Evolutionary conservation across 2,113 vertebrate genomes (phyloP).

Genomic region (Lepus timidus): DNA sequence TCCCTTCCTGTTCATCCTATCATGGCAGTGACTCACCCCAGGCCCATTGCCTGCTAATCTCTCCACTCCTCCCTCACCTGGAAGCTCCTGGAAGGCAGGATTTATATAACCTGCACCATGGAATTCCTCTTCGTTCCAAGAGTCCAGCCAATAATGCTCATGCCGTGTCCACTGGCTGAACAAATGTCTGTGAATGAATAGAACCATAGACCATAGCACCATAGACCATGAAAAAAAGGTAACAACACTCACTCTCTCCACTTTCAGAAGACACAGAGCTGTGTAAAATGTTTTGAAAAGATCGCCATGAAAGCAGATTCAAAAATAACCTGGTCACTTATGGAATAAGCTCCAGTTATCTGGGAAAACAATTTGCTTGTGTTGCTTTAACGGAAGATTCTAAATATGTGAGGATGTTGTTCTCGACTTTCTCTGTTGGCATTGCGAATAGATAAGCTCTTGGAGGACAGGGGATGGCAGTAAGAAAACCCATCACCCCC

Average conservation of each 20-base stretch:
- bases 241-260: not conserved
- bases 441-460: not conserved
- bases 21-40: not conserved
- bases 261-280: slow-evolving; percentile 23
- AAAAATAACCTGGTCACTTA: slow-evolving; percentile 50
- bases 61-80: not conserved
- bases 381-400: slow-evolving; percentile 34
- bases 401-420: not conserved
- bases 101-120: not conserved
- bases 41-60: not conserved
- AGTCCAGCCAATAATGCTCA: not conserved
- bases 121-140: not conserved
- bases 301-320: slow-evolving; percentile 57
- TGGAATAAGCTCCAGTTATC: slow-evolving; percentile 50
- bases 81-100: not conserved
- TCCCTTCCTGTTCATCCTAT: not conserved
- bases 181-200: not conserved
- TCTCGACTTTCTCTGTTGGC: not conserved
- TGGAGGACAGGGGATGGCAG: not conserved
- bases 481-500: not conserved
- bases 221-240: slow-evolving; percentile 8
- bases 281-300: slow-evolving; percentile 40
- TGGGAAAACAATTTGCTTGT: slow-evolving; percentile 65
- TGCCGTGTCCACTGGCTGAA: not conserved
- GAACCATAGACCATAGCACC: not conserved